Evolutionary conservation across 1,140 invertebrate species (phyloP).

Genomic region (Papilio polyxenes): DNA sequence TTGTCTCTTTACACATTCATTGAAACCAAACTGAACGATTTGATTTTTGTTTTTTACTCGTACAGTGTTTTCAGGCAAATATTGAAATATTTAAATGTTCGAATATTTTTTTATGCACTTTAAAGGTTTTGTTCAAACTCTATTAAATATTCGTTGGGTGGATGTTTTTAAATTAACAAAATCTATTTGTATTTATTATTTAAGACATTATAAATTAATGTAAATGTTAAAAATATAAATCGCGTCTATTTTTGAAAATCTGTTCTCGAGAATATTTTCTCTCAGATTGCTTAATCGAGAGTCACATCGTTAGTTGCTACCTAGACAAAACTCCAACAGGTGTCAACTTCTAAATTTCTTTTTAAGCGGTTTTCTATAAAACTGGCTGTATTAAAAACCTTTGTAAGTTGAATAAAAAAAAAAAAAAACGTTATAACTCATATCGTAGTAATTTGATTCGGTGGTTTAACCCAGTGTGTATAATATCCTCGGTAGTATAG

Average conservation of each 20-base stretch:
- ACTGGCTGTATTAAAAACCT: background rate
- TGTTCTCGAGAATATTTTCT: background rate
- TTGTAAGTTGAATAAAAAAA: no score
- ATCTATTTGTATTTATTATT: background rate
- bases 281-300: background rate
- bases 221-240: background rate
- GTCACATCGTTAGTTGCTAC: background rate
- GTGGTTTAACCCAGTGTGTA: background rate
- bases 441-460: background rate
- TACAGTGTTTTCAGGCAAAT: background rate
- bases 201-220: background rate
- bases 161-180: no score
- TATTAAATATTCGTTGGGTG: no score
- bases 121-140: background rate
- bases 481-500: slow-evolving; percentile 50
- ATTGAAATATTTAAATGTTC: background rate
- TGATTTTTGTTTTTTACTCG: slow-evolving; percentile 13
- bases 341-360: background rate
- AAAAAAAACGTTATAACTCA: no score
- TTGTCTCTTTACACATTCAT: slow-evolving; percentile 2
- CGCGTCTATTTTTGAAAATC: background rate
- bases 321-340: background rate
- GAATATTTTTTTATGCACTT: no score
- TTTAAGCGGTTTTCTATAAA: background rate
- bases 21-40: slow-evolving; percentile 11